phyloP scores from a whole-genome alignment of 2,888 invertebrate genomes.

The Ceriagrion tenellum region DNA sequence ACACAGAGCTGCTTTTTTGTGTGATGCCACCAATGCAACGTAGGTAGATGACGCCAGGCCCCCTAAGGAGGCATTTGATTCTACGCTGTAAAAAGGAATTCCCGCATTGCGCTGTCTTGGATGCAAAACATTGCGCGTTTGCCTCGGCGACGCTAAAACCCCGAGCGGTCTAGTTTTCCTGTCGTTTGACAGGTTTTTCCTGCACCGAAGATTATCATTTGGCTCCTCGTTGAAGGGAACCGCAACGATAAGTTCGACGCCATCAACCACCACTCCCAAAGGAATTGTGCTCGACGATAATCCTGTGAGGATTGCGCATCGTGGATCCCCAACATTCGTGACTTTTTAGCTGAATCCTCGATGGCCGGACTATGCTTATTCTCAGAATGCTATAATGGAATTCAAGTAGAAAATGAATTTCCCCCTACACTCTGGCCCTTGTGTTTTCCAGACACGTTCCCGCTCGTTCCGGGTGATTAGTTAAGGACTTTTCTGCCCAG shows the following conservation, averaged over 20 bases:
- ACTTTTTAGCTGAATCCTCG: neutral
- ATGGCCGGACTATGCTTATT: neutral
- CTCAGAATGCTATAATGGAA: neutral
- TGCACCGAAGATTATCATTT: neutral
- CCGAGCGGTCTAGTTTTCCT: neutral
- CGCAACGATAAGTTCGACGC: neutral
- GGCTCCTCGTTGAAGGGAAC: neutral
- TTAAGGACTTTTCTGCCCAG: no score
- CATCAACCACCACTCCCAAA: neutral
- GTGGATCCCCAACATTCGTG: neutral
- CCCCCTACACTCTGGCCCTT: neutral
- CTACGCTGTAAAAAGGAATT: neutral
- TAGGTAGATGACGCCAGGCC: neutral
- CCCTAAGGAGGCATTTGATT: neutral
- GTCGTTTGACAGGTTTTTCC: neutral
- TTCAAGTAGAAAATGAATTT: neutral
- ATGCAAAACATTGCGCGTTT: neutral
- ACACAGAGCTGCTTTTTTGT: neutral
- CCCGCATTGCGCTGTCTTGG: conserved; percentile 27
- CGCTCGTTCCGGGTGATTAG: no score
- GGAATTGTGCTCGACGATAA: neutral
- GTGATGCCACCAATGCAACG: neutral
- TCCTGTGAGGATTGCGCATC: neutral
- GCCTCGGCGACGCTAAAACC: neutral
- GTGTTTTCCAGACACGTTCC: neutral